Evolutionary conservation across 2,797 vertebrate species (phyloP).

Genomic region (Malurus splendens): DNA sequence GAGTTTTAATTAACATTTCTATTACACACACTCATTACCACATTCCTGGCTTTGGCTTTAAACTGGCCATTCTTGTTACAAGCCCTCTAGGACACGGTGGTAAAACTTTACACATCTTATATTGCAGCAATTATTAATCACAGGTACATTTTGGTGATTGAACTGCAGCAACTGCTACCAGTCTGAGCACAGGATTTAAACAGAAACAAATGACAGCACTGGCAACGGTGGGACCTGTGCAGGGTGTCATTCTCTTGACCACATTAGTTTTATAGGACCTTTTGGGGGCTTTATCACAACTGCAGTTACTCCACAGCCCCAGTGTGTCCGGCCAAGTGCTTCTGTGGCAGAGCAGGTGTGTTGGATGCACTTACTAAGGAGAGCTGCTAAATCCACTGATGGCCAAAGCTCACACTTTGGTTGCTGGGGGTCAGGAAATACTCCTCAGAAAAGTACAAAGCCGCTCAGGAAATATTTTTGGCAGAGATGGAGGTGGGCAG

Average conservation of each 20-base stretch:
- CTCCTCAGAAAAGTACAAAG: neutral
- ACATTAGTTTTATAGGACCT: conserved; percentile 35
- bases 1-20: conserved; percentile 58
- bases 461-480: neutral
- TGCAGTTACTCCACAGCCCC: conserved; percentile 4
- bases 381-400: neutral
- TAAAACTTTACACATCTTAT: conserved; percentile 52
- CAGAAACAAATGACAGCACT: conserved; percentile 37
- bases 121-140: conserved; percentile 54
- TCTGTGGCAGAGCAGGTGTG: conserved; percentile 32
- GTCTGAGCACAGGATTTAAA: neutral
- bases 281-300: conserved; percentile 20
- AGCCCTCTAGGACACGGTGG: conserved; percentile 49
- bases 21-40: conserved; percentile 48
- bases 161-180: conserved; percentile 37
- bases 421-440: neutral
- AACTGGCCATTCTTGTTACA: conserved; percentile 51
- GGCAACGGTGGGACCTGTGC: neutral
- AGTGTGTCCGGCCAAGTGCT: neutral
- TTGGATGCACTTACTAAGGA: neutral
- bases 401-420: neutral
- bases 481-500: neutral
- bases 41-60: conserved; percentile 54
- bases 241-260: neutral
- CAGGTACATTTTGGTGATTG: conserved; percentile 25